Base-by-base conservation (phyloP, 2,113 vertebrate species). In the Vidua chalybeata region DNA sequence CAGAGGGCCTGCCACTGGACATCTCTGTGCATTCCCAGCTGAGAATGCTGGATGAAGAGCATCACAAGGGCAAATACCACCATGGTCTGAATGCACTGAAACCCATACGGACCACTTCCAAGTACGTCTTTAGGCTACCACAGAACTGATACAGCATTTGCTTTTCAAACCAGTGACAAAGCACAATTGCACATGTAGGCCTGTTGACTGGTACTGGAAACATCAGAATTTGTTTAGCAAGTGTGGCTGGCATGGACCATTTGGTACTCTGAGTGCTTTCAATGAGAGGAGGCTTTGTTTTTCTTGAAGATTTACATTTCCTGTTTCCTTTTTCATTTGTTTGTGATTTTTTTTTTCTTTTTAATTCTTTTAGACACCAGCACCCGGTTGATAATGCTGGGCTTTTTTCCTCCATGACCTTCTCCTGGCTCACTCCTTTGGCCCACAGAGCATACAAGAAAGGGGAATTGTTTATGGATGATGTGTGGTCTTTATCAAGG, bases 321-420 rank as follows among this genome's bases (percentile, higher is more conserved):
- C 21, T 74, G 13, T 89, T 89, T 90, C 43, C 49, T 71, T 64
- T 76, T 59, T 62, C 23, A n/a, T 68, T 43, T 76, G 56, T 55
- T 84, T 49, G 12, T 59, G 30, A 20, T 66, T 82, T 78, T 35
- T 45, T 31, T 64, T 41, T n/a, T 82, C 1, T 20, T 49, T 24
- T 35, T 16, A 17, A 61, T 77, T 39, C 84, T 93, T 91, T 31
- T 75, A 99, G 99, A 97, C 98, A 98, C 91, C 94, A 97, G 95
- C 99, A 99, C 93, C 99, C 99, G 15, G 98, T 99, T 91, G 99
- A 99, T 97, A 98, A 98, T 67, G 99, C 99, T 71, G 99, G 99
- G 51, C 98, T 99, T 59, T 99, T 99, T 88, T 99, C 99, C 94
- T 99, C 98, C 73, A 99, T 99, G 99, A 99, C 99, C 11, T 99